Percentiles rank a stretch among this genome's conserved stretches.
Conservation (phyloP, 2,797 vertebrate genomes). For the Furcifer pardalis region DNA sequence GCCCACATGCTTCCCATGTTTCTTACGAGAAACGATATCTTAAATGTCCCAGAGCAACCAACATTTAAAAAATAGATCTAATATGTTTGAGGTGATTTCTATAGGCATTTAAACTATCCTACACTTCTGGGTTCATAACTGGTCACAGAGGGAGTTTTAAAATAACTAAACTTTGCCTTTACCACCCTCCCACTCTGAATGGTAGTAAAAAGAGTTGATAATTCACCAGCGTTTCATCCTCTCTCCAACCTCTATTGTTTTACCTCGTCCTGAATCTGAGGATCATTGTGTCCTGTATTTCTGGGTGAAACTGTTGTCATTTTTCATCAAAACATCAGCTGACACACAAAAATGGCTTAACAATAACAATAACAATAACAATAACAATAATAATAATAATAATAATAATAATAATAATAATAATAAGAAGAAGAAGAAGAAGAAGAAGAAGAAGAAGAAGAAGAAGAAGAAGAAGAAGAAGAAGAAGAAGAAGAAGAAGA, state of each 20-base stretch:
- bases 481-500: too few relatives aligned
- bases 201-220: neutral
- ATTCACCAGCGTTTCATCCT: neutral
- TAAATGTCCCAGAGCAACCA: conserved; percentile 77
- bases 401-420: too few relatives aligned
- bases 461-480: too few relatives aligned
- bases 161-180: neutral
- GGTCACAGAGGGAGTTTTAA: neutral
- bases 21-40: conserved; percentile 90
- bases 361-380: too few relatives aligned
- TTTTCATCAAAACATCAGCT: too few relatives aligned
- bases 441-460: too few relatives aligned
- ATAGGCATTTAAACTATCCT: conserved; percentile 77
- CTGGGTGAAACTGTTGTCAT: too few relatives aligned
- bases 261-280: neutral
- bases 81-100: conserved; percentile 83
- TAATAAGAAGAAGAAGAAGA: too few relatives aligned
- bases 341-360: too few relatives aligned
- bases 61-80: conserved; percentile 70
- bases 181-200: neutral
- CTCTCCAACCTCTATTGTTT: neutral
- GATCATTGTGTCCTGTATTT: too few relatives aligned
- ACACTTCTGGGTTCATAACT: neutral
- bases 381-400: too few relatives aligned
- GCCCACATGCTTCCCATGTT: conserved; percentile 94